phyloP scores from a whole-genome alignment of 37 sponge, comb jelly and placozoan species.

The Beroe ovata region DNA sequence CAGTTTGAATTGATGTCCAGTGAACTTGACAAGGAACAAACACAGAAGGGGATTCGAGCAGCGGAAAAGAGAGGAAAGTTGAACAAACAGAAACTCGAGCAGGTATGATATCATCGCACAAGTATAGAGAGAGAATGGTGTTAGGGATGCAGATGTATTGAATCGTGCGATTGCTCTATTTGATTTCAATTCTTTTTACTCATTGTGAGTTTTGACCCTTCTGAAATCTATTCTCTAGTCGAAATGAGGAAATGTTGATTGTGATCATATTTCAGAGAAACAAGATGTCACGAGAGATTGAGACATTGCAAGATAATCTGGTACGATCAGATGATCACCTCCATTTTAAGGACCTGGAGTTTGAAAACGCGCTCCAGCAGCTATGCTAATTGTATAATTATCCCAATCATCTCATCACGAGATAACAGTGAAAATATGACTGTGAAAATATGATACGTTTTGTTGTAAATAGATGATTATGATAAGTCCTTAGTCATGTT shows the following conservation, averaged over 20 bases:
- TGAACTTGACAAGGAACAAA: background rate
- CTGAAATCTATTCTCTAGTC: too few relatives aligned
- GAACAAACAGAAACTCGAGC: background rate
- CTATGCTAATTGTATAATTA: too few relatives aligned
- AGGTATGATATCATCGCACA: background rate
- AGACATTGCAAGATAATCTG: background rate
- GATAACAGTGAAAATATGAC: too few relatives aligned
- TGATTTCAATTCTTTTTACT: too few relatives aligned
- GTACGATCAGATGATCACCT: slow-evolving; percentile 14
- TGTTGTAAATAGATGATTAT: too few relatives aligned
- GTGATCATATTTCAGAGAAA: slow-evolving; percentile 1
- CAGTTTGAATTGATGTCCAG: slow-evolving; percentile 4
- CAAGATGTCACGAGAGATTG: slow-evolving; percentile 5
- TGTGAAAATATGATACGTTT: too few relatives aligned
- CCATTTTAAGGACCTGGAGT: background rate
- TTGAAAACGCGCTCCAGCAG: background rate
- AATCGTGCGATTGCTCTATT: too few relatives aligned
- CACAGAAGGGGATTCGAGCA: background rate
- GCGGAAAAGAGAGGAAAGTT: background rate
- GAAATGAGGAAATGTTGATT: background rate
- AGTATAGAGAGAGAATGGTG: too few relatives aligned
- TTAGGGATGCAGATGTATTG: too few relatives aligned
- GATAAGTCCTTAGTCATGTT: too few relatives aligned
- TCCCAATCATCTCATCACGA: too few relatives aligned
- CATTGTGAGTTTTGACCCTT: too few relatives aligned